Evolutionary conservation across 2,113 vertebrate species (phyloP), one percentile per base, ranked within the genome.

Genomic region (Hyla sarda): DNA sequence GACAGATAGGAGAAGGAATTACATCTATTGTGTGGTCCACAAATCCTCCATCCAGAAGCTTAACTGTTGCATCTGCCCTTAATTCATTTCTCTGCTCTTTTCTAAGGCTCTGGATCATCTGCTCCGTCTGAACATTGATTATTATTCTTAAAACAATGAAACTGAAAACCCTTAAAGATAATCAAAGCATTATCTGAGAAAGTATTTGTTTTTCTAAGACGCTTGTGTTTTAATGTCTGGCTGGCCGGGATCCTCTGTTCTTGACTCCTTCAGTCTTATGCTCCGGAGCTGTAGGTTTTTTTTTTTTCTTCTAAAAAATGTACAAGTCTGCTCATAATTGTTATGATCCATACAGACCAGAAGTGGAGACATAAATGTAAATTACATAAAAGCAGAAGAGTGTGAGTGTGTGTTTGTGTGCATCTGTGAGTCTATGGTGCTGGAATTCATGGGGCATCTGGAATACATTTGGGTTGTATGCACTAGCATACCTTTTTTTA

Each of bases 141-240:
- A 83, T 48, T 82, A 89, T 86, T 67, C 84, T 83, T 89, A 84
- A 87, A 37, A 88, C 90, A 91, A 87, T 72, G 91, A 77, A 87
- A 89, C 90, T 90, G 91, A 90, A 92, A 93, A 89, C 73, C 88
- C 92, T 94, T 93, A 94, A 80, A 93, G 92, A 91, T 94, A 92
- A 94, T 91, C 90, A 89, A 93, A 93, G 91, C 94, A 93, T 95
- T 95, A 95, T 89, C 91, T 94, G 92, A 93, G 93, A 71, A 91
- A 95, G 89, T 93, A 93, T 95, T 95, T 95, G 94, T 95, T 95
- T 95, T 94, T 90, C 92, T 91, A 94, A 92, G 90, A 86, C 45
- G 88, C 92, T 48, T 90, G 41, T 60, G 77, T 80, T 80, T 94
- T 91, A 93, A 91, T 88, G 90, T 72, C 84, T 86, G 90, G 90